Base-by-base conservation (phyloP, 2,888 invertebrate species). In the Acanthosepion pharaonis region DNA sequence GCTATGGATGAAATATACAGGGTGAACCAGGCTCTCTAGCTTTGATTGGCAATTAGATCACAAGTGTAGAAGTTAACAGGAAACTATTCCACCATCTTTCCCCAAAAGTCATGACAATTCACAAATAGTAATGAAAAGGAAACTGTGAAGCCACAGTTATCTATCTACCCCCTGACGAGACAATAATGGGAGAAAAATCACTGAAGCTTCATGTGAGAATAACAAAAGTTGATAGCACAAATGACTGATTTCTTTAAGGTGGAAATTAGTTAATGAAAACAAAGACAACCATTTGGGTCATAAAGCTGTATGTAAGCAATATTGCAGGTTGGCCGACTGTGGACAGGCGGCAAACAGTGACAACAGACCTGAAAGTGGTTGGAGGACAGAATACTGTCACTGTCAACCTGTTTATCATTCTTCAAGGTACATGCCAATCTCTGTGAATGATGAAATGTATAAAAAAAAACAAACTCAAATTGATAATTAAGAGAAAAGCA, bases 341-440 rank as follows among this genome's bases (percentile, higher is more conserved):
- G 53, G 59, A 59, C 23, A 59, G 48, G 18, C 8, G 92, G 53
- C 49, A 92, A 78, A 78, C n/a, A 78, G n/a, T 78, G 64, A 64
- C 64, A 93, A 96, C 96, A 96, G 95, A 97, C 97, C 97, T 97
- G 96, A 23, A 96, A 95, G 92, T 96, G 96, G 33, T 94, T 95
- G 53, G 95, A 95, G 94, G 96, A 96, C 91, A 97, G 96, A 94
- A 96, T 95, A 51, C 96, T 96, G 91, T 96, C 96, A 91, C 96
- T 96, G 78, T 96, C 96, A 93, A 96, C 94, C 94, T 95, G 94
- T 55, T 96, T 96, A 94, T 95, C 95, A 93, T 96, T 96, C 95
- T 96, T 95, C 94, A 97, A 96, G 91, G 96, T 95, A 92, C 95
- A 94, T 78, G 96, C 96, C 95, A 97, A 95, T 94, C 95, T 95